A percentile compares a stretch with the other conserved stretches of the same genome.
Evolutionary conservation across 2,888 invertebrate species (phyloP).

Genomic region (Chrysodeixis includens): DNA sequence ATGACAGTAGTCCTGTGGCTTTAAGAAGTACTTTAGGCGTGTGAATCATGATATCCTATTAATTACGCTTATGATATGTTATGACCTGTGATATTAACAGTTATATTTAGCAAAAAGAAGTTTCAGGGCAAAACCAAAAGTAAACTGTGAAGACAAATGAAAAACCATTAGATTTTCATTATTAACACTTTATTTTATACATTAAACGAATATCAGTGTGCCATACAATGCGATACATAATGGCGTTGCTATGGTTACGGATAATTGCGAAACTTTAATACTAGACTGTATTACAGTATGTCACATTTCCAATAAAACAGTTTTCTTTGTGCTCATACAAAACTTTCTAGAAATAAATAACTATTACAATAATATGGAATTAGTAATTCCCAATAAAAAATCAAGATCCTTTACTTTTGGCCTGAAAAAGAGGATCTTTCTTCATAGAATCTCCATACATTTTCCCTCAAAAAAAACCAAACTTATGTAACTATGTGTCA

Average conservation of each 20-base stretch:
- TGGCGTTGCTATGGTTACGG: conserved; percentile 72
- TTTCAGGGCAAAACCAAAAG: background rate
- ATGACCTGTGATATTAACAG: no score
- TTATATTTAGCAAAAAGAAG: background rate
- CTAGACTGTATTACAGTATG: conserved; percentile 59
- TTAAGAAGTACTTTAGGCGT: no score
- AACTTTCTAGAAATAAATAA: background rate
- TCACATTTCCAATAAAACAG: conserved; percentile 38
- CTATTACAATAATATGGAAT: background rate
- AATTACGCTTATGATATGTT: no score
- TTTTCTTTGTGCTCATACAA: background rate
- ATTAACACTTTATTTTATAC: conserved; percentile 80
- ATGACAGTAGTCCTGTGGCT: no score
- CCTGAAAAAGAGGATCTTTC: no score
- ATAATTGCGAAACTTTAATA: conserved; percentile 68
- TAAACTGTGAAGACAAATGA: background rate
- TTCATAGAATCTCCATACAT: no score
- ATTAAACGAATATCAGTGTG: conserved; percentile 79
- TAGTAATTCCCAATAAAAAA: no score
- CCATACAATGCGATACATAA: conserved; percentile 75
- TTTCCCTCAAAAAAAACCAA: no score
- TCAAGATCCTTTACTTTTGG: no score
- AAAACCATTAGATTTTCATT: conserved; percentile 49
- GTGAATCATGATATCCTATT: no score
- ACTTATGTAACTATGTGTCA: no score